Conservation (phyloP, 2,113 vertebrate species). For the Alouatta palliata region DNA sequence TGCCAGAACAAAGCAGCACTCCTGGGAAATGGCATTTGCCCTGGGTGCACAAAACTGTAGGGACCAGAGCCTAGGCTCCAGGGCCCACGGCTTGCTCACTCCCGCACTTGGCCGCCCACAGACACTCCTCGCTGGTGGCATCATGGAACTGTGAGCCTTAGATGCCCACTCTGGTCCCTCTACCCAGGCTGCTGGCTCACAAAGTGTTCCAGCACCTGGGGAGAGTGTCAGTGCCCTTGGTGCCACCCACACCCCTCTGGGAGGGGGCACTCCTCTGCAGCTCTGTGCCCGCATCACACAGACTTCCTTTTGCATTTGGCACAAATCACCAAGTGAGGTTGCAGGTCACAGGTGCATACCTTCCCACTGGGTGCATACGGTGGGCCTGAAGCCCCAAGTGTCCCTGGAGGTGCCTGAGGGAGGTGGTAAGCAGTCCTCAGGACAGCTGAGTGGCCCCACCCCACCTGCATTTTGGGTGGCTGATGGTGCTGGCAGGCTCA, state of each 20-base stretch:
- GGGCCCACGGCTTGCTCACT: neutral
- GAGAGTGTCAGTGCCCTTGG: neutral
- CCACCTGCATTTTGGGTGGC: neutral
- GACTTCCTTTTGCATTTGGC: neutral
- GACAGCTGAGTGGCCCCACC: neutral
- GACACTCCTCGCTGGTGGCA: neutral
- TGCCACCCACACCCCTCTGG: neutral
- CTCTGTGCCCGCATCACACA: neutral
- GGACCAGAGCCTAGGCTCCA: neutral
- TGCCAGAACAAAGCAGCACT: neutral
- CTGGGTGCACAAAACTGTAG: neutral
- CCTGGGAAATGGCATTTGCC: neutral
- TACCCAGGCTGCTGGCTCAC: neutral
- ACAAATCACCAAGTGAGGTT: neutral
- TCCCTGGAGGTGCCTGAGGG: neutral
- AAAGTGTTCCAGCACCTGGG: neutral
- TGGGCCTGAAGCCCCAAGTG: neutral
- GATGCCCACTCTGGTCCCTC: neutral
- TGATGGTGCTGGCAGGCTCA: neutral
- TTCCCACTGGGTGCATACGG: neutral
- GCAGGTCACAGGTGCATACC: neutral
- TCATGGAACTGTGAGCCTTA: neutral
- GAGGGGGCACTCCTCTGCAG: neutral
- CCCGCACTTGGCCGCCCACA: neutral
- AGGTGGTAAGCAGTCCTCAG: neutral